A percentile compares a stretch with the other conserved stretches of the same genome.
These are phyloP conservation scores for Anastatus disparis DNA, from an alignment of 1,140 invertebrate species.

Conservation along the genomic window DNA sequence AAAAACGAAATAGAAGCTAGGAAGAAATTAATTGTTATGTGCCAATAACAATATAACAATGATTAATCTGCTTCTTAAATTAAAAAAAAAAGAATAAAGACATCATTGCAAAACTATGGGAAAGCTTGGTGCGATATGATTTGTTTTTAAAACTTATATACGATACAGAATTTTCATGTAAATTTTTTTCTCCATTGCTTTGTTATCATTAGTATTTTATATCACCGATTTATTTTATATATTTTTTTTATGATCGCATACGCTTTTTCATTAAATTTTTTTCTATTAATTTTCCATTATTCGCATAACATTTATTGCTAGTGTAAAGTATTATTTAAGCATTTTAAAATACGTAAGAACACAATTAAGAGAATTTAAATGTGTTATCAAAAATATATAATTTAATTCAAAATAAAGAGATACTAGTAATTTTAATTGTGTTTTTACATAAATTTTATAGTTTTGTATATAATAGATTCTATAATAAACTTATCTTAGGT, in stretches of 20 bases:
- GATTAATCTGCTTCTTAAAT: background rate
- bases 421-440: no score
- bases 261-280: background rate
- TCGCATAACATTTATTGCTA: background rate
- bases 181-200: no score
- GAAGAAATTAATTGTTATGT: background rate
- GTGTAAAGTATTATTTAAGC: background rate
- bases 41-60: background rate
- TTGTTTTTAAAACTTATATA: slow-evolving; percentile 11
- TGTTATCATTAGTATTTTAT: slow-evolving; percentile 5
- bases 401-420: no score
- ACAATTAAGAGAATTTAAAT: no score
- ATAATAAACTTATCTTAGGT: no score
- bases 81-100: no score
- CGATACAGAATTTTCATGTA: slow-evolving; percentile 25
- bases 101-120: slow-evolving; percentile 39
- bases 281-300: background rate
- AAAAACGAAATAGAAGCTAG: no score
- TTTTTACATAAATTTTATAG: no score
- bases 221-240: background rate
- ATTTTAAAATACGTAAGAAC: background rate
- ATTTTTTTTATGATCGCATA: slow-evolving; percentile 12
- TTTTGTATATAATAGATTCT: no score
- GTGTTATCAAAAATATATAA: no score
- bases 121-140: slow-evolving; percentile 48